Evolutionary conservation across 2,888 invertebrate species (phyloP), one percentile per base, ranked within the genome.

Genomic region (Chrysomela aeneicollis): DNA sequence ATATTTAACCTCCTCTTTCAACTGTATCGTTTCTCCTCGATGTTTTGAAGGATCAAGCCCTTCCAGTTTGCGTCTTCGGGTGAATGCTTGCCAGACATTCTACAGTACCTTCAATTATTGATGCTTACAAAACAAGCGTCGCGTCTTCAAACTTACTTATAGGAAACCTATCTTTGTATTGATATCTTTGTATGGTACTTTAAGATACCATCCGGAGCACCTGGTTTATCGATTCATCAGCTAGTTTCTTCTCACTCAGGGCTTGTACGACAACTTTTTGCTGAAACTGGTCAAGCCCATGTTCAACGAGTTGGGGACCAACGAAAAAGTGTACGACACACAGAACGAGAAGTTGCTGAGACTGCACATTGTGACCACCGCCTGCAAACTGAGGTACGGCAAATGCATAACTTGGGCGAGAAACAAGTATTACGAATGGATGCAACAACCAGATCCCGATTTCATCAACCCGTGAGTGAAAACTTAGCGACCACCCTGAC

Each of bases 291-390:
- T 78, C 30, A 76, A 73, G 57, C 71, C 76, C 10, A 73, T 85
- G 59, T 84, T 87, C 30, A 74, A 85, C 17, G 78, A 79, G 1
- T 70, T 89, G n/a, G 86, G 86, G 72, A 88, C 86, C 71, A 84
- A 85, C 0, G 82, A 87, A 8, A 74, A 78, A 37, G 74, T 79
- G 5, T 84, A 83, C 0, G 86, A 86, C 53, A 84, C 86, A 47
- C 85, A 85, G 71, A 86, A 88, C 70, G 86, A 85, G 15, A 85
- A 87, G n/a, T 81, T 89, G 68, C 80, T 90, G 6, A 84, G 87
- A 60, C 84, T 84, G 68, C 85, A 86, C 73, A 78, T 89, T 0
- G 84, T 88, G 0, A 81, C 83, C 70, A 86, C 87, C 82, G 88
- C 89, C 60, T 90, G 90, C 64, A 81, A 84, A 57, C 83, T 87